Evolutionary conservation across 2,888 invertebrate genomes (phyloP), one percentile per base, ranked within the genome.

Genomic region (Lasioglossum marginatum): DNA sequence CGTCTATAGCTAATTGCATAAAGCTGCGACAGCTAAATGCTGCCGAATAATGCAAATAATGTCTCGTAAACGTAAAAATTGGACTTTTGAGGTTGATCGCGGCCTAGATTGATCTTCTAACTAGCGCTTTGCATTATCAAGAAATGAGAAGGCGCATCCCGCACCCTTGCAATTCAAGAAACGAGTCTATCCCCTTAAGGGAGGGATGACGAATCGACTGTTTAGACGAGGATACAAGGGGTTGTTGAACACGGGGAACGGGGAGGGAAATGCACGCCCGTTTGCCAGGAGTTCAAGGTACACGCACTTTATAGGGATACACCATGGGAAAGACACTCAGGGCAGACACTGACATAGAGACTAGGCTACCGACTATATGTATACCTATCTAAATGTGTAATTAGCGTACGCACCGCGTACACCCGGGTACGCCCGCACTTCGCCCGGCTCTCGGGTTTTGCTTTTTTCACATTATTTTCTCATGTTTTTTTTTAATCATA

Each of bases 321-420:
- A 91, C 89, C 89, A 84, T 92, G 92, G 93, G 93, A 93, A 94
- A 94, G 94, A 94, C 93, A 94, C 94, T 94, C 93, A 93, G 94
- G 94, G 93, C 92, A 92, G 91, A 93, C 93, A 93, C 88, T 88
- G 92, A 93, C 93, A 93, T 93, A 93, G 93, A 94, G 93, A 94
- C 94, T 94, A 94, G 93, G 92, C 94, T 94, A 94, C 93, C 93
- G 92, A 93, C 94, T 94, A 94, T 91, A 92, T 92, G 91, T 92
- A 92, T 91, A 92, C 90, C 92, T 93, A 93, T 91, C 89, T 93
- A 93, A 91, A 90, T 89, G 90, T 91, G 87, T 91, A 89, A 91
- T 87, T 90, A 85, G 87, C 86, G 90, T 91, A 91, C 87, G 90
- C 89, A 87, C 82, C 87, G 88, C 88, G 88, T 87, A 90, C 87